Conservation (phyloP, 2,113 vertebrate species). For the Brachypodius melanocephalos region DNA sequence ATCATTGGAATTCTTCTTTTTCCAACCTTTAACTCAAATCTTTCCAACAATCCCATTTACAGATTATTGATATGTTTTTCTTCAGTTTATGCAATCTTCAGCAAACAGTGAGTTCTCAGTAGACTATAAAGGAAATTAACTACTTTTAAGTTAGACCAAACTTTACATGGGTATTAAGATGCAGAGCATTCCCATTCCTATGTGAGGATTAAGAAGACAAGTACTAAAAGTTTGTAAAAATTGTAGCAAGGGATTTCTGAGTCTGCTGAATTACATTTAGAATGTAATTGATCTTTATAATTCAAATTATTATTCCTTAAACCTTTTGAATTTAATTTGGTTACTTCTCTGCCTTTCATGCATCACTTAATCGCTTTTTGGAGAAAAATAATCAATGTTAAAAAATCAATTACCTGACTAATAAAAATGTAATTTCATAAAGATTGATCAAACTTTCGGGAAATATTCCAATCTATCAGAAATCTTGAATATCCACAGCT, state of each 20-base stretch:
- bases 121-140: neutral
- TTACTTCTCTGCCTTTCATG: conserved; percentile 37
- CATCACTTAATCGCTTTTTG: conserved; percentile 11
- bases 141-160: neutral
- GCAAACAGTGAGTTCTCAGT: neutral
- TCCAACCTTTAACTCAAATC: neutral
- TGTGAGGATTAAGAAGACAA: neutral
- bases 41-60: neutral
- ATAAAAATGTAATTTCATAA: conserved; percentile 2
- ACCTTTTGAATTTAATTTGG: conserved; percentile 29
- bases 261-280: conserved; percentile 27
- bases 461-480: neutral
- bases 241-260: neutral
- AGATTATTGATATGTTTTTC: neutral
- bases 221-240: neutral
- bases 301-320: conserved; percentile 18
- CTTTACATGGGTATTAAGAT: neutral
- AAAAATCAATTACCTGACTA: neutral
- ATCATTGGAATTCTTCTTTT: neutral
- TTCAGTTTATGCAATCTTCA: neutral
- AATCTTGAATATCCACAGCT: neutral
- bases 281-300: conserved; percentile 5
- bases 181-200: neutral
- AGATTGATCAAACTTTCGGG: neutral
- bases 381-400: conserved; percentile 31